Percentiles rank a stretch among this genome's conserved stretches.
These are phyloP conservation scores for Pampusana beccarii DNA, from an alignment of 2,113 vertebrate species.

Conservation along the genomic window DNA sequence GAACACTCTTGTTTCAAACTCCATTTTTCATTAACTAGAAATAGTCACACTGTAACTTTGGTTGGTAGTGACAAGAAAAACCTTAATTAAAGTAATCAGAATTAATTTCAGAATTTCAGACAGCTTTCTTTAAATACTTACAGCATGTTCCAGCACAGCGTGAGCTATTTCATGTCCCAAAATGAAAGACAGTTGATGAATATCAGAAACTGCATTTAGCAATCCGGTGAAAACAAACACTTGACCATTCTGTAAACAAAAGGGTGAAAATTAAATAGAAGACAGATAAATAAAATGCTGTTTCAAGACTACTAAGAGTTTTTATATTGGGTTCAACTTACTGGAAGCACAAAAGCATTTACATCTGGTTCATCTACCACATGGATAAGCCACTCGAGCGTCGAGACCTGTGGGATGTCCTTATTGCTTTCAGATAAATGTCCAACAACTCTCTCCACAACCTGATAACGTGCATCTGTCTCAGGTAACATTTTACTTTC, in stretches of 20 bases:
- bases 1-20: neutral
- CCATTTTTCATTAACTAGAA: neutral
- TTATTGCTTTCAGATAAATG: slow-evolving; percentile 87
- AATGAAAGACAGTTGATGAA: slow-evolving; percentile 89
- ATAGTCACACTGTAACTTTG: neutral
- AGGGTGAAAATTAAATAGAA: neutral
- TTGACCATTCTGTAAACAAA: slow-evolving; percentile 83
- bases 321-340: slow-evolving; percentile 69
- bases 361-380: slow-evolving; percentile 82
- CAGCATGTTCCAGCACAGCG: slow-evolving; percentile 87
- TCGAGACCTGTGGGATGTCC: slow-evolving; percentile 84
- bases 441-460: slow-evolving; percentile 80
- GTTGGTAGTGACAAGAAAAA: neutral
- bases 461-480: slow-evolving; percentile 80
- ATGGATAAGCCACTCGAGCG: slow-evolving; percentile 84
- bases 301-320: neutral
- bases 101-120: neutral
- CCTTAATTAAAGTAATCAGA: neutral
- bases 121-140: slow-evolving; percentile 75
- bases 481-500: slow-evolving; percentile 78
- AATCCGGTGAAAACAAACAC: slow-evolving; percentile 96
- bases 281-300: neutral
- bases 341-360: slow-evolving; percentile 93
- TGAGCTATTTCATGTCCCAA: slow-evolving; percentile 96
- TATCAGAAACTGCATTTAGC: slow-evolving; percentile 82